Conservation (phyloP, 2,113 vertebrate genomes). For the Machaerirhynchus nigripectus region DNA sequence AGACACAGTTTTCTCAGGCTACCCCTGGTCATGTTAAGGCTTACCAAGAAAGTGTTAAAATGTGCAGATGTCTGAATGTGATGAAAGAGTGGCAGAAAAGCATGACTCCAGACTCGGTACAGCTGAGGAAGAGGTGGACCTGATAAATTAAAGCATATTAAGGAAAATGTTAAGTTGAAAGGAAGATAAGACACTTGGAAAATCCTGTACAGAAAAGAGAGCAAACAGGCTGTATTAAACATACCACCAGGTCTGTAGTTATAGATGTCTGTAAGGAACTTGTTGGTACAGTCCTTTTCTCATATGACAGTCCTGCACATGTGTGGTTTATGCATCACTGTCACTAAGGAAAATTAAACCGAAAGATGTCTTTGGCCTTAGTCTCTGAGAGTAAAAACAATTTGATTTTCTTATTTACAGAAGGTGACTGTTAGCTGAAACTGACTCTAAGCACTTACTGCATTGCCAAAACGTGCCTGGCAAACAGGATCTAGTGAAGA, state of each 20-base stretch:
- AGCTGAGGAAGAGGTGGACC: neutral
- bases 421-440: neutral
- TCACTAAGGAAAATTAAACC: neutral
- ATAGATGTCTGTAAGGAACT: neutral
- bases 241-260: neutral
- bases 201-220: neutral
- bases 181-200: neutral
- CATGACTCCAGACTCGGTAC: neutral
- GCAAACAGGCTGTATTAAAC: neutral
- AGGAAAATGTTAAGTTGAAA: neutral
- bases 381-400: neutral
- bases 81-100: neutral
- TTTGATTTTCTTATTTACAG: neutral
- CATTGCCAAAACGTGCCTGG: neutral
- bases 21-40: neutral
- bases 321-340: neutral
- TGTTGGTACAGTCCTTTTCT: neutral
- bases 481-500: neutral
- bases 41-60: neutral
- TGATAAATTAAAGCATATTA: neutral
- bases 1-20: neutral
- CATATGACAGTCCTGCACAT: neutral
- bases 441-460: neutral
- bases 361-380: neutral
- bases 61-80: neutral